Evolutionary conservation across 2,113 vertebrate species (phyloP).

Genomic region (Sphyrna mokarran): DNA sequence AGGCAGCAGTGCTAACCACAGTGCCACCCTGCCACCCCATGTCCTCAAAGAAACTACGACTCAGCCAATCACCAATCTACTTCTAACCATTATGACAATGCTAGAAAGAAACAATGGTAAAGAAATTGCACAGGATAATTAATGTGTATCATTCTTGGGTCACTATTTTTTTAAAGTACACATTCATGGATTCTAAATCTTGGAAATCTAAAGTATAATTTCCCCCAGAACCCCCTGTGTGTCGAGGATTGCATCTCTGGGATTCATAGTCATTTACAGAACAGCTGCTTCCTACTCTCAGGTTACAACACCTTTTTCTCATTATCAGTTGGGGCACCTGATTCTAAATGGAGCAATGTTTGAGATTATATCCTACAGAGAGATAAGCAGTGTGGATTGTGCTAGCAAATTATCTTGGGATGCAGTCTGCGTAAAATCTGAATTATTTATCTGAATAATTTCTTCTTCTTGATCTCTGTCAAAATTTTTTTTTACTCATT

Average conservation of each 20-base stretch:
- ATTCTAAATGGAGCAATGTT: background rate
- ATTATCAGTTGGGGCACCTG: background rate
- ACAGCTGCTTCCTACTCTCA: background rate
- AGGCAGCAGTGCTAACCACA: too few species aligned
- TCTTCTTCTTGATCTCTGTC: background rate
- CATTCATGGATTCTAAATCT: background rate
- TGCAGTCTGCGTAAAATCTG: background rate
- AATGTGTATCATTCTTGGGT: background rate
- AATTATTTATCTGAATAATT: background rate
- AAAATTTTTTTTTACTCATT: background rate
- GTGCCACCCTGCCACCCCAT: background rate
- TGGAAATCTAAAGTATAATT: background rate
- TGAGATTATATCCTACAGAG: background rate
- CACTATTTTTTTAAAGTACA: background rate
- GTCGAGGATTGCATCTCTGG: background rate
- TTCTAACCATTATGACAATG: background rate
- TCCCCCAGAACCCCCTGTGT: background rate
- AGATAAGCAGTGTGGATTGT: background rate
- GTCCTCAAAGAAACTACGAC: background rate
- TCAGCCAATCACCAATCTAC: background rate
- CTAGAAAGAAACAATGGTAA: background rate
- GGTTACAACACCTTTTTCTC: background rate
- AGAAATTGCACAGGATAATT: background rate
- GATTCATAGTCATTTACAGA: background rate
- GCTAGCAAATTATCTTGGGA: background rate